These are phyloP conservation scores for Sclerurus mexicanus DNA, from an alignment of 2,113 vertebrate species.

Conservation along the genomic window DNA sequence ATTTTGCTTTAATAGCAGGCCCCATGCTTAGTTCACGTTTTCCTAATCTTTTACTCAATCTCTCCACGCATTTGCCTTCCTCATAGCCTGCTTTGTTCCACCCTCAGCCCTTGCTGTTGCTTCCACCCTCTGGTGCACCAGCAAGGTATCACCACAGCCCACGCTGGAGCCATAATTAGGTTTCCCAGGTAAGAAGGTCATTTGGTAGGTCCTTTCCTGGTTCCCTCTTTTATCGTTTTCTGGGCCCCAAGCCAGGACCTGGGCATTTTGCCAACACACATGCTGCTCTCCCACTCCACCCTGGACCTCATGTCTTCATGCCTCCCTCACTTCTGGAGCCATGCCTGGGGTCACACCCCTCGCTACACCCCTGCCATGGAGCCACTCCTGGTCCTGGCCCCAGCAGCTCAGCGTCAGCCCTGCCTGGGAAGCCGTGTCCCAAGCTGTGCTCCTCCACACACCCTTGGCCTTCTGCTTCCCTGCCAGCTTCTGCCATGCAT, in stretches of 20 bases:
- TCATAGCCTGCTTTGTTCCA: background rate
- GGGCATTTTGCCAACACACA: background rate
- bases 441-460: background rate
- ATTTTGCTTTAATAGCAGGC: background rate
- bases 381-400: background rate
- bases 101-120: background rate
- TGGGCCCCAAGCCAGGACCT: background rate
- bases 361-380: background rate
- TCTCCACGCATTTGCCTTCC: background rate
- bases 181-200: background rate
- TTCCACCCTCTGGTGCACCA: background rate
- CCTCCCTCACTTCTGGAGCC: background rate
- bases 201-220: background rate
- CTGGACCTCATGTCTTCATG: background rate
- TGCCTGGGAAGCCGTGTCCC: background rate
- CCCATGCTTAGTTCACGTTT: background rate
- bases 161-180: background rate
- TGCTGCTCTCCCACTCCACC: background rate
- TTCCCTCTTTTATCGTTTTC: background rate
- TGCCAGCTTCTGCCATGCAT: fast-evolving
- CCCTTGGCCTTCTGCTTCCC: background rate
- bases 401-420: background rate
- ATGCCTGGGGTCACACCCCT: background rate
- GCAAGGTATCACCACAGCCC: background rate
- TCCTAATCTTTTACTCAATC: background rate